These are phyloP conservation scores for Phytoseiulus persimilis DNA, from an alignment of 2,888 invertebrate species.

Conservation along the genomic window DNA sequence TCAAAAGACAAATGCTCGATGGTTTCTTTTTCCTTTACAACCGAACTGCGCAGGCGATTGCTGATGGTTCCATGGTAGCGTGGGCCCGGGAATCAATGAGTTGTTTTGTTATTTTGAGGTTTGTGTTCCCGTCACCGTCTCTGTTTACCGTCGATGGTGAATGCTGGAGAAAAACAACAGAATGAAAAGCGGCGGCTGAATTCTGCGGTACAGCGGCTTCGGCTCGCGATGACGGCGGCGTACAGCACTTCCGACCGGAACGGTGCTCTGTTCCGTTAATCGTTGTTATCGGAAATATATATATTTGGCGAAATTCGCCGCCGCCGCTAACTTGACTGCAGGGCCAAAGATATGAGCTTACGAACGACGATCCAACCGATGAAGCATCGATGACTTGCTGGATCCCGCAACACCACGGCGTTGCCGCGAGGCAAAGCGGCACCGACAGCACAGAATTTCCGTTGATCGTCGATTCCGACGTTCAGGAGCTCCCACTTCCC, in stretches of 20 bases:
- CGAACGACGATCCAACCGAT: neutral
- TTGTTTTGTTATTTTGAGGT: neutral
- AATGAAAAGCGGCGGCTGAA: neutral
- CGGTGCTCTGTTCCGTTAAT: neutral
- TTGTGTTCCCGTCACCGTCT: neutral
- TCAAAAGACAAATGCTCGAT: no score
- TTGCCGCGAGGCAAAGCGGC: neutral
- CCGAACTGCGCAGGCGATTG: no score
- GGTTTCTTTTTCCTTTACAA: no score
- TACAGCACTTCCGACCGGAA: neutral
- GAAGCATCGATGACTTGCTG: neutral
- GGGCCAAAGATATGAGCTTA: neutral
- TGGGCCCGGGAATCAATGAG: neutral
- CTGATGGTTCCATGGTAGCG: no score
- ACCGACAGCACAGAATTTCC: neutral
- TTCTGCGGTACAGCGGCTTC: neutral
- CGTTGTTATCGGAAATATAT: conserved; percentile 5
- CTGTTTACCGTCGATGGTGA: neutral
- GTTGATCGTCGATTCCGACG: neutral
- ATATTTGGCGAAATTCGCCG: neutral
- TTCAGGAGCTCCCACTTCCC: neutral
- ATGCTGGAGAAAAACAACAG: neutral
- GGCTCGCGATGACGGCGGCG: neutral
- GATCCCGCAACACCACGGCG: neutral
- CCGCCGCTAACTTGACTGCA: neutral